phyloP scores from a whole-genome alignment of 1,140 invertebrate species.

The Drosophila santomea region DNA sequence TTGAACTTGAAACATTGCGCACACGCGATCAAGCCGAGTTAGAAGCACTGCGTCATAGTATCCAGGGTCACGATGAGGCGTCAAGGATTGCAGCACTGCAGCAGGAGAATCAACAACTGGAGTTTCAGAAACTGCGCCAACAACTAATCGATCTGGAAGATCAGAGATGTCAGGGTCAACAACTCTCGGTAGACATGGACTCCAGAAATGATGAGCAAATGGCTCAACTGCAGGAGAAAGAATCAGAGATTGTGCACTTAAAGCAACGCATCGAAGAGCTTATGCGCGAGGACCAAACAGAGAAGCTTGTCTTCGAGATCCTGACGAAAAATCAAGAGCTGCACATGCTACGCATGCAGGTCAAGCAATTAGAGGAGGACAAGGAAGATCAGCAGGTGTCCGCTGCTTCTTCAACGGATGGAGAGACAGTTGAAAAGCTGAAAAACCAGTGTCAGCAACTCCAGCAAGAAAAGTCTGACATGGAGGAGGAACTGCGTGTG shows the following conservation, averaged over 20 bases:
- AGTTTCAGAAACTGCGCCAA: neutral
- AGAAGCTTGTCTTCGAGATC: conserved; percentile 79
- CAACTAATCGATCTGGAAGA: neutral
- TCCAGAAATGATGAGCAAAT: conserved; percentile 51
- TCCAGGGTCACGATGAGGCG: neutral
- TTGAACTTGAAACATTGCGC: neutral
- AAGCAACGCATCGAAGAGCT: conserved; percentile 85
- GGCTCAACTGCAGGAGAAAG: conserved; percentile 71
- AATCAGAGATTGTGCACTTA: conserved; percentile 84
- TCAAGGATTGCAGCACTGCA: neutral
- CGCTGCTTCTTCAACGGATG: neutral
- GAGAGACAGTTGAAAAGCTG: conserved; percentile 30
- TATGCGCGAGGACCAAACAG: conserved; percentile 82
- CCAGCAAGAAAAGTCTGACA: conserved; percentile 66
- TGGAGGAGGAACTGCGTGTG: conserved; percentile 82
- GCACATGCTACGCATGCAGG: conserved; percentile 65
- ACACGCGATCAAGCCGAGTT: conserved; percentile 5
- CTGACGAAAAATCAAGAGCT: conserved; percentile 83
- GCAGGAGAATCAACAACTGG: neutral
- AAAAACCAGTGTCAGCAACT: conserved; percentile 46
- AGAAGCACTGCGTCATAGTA: conserved; percentile 25
- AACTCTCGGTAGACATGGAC: neutral
- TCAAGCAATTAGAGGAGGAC: conserved; percentile 70
- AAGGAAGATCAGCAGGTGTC: conserved; percentile 15
- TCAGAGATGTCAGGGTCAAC: neutral